phyloP scores from a whole-genome alignment of 2,888 invertebrate species.

The Orthosia gracilis region DNA sequence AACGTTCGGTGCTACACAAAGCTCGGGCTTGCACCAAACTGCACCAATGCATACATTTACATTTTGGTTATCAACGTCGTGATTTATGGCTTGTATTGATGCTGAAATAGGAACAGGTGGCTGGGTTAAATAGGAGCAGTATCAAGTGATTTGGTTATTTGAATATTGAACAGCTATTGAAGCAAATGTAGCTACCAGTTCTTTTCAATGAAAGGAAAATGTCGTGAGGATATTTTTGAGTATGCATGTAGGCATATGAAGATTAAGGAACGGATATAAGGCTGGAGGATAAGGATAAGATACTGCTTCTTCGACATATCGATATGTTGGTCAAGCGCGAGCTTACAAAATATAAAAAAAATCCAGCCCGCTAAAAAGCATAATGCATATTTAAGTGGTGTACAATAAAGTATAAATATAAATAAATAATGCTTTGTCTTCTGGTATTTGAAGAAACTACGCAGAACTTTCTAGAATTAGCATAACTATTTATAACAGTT shows the following conservation, averaged over 20 bases:
- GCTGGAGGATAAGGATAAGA: no score
- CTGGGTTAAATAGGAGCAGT: slow-evolving; percentile 10
- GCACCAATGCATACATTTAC: slow-evolving; percentile 47
- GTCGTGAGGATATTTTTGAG: no score
- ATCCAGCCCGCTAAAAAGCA: no score
- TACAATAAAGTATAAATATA: no score
- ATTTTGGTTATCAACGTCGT: slow-evolving; percentile 36
- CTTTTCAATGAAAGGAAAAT: neutral
- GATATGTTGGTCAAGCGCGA: no score
- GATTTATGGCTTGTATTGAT: slow-evolving; percentile 23
- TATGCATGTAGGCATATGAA: no score
- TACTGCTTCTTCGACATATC: neutral
- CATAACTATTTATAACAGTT: slow-evolving; percentile 26
- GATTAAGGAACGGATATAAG: no score
- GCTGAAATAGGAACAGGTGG: slow-evolving; percentile 25
- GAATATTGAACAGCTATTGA: neutral
- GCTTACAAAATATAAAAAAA: no score
- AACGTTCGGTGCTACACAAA: slow-evolving; percentile 11
- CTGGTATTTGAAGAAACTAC: neutral
- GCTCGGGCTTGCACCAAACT: slow-evolving; percentile 8
- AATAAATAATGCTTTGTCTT: neutral
- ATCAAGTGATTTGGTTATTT: slow-evolving; percentile 9
- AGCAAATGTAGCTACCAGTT: neutral
- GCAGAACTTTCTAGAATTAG: slow-evolving; percentile 4
- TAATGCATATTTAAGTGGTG: no score